phyloP scores from a whole-genome alignment of 92 coral and sea anemone genomes.

The Montipora capitata region DNA sequence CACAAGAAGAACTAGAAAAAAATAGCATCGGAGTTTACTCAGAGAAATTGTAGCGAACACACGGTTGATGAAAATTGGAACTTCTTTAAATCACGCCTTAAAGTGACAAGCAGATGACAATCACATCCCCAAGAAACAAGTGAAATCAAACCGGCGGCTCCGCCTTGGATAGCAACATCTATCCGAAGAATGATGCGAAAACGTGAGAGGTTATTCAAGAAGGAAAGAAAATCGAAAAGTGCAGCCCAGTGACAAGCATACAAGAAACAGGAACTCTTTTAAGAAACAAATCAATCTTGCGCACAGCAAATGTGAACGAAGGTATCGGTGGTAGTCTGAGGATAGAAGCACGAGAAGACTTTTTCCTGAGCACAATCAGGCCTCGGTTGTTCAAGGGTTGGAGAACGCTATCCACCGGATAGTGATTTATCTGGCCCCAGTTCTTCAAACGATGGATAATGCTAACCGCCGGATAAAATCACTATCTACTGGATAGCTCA shows the following conservation, averaged over 20 bases:
- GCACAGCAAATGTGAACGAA: slow-evolving; percentile 46
- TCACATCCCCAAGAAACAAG: slow-evolving; percentile 5
- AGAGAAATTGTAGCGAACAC: neutral
- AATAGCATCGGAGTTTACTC: neutral
- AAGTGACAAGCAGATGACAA: neutral
- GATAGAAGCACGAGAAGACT: slow-evolving; percentile 42
- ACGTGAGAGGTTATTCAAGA: slow-evolving; percentile 44
- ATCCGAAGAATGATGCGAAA: slow-evolving; percentile 40
- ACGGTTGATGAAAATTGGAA: slow-evolving; percentile 44
- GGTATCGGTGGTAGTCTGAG: slow-evolving; percentile 55
- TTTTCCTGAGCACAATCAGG: too few species aligned
- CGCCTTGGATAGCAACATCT: slow-evolving; percentile 34
- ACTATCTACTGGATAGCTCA: too few species aligned
- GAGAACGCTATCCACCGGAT: too few species aligned
- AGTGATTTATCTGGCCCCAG: too few species aligned
- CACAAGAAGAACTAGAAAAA: neutral
- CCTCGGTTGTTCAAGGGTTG: too few species aligned
- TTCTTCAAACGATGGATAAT: too few species aligned
- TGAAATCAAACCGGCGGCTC: neutral
- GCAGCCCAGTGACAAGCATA: slow-evolving; percentile 54
- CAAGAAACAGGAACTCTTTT: slow-evolving; percentile 27
- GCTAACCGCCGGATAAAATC: too few species aligned
- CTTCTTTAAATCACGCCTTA: slow-evolving; percentile 6
- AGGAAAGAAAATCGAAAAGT: slow-evolving; percentile 50
- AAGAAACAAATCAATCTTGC: slow-evolving; percentile 20